Percentiles rank a stretch among this genome's conserved stretches.
Conservation (phyloP, 1,140 invertebrate genomes). For the Drosophila pandora region DNA sequence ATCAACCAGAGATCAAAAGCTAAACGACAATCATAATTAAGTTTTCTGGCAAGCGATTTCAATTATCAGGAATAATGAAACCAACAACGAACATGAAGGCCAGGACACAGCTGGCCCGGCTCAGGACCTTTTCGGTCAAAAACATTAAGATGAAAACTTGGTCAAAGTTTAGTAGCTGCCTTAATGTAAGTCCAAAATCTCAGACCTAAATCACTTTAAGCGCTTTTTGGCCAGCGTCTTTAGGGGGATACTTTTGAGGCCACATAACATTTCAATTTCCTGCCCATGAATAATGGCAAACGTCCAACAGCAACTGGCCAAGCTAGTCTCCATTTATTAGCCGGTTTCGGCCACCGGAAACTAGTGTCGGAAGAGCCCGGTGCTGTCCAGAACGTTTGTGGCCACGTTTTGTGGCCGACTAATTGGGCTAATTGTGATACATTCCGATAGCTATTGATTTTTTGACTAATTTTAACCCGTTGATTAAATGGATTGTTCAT, state of each 20-base stretch:
- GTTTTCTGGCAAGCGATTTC: constrained; percentile 67
- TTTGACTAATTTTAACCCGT: constrained; percentile 6
- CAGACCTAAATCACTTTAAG: constrained; percentile 7
- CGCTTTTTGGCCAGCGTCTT: constrained; percentile 24
- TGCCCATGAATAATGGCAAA: constrained; percentile 57
- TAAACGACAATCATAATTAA: constrained; percentile 61
- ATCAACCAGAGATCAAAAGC: constrained; percentile 46
- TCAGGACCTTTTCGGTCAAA: constrained; percentile 37
- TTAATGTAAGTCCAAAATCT: constrained; percentile 67
- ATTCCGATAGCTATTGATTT: constrained; percentile 10
- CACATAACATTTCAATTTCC: constrained; percentile 55
- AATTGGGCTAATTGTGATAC: constrained; percentile 65
- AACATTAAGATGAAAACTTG: constrained; percentile 56
- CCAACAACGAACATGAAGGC: constrained; percentile 17
- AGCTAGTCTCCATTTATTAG: constrained; percentile 14
- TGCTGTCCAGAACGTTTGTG: constrained; percentile 3
- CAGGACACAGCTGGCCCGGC: constrained; percentile 15
- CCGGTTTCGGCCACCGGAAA: not conserved
- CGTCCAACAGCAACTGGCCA: constrained; percentile 36
- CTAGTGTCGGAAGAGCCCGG: not conserved
- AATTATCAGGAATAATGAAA: constrained; percentile 63
- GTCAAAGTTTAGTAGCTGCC: constrained; percentile 61
- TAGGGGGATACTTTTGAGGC: constrained; percentile 29
- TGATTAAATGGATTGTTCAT: constrained; percentile 42
- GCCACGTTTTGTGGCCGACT: constrained; percentile 46